Conservation (phyloP, 2,113 vertebrate genomes). For the Lophura nycthemera region DNA sequence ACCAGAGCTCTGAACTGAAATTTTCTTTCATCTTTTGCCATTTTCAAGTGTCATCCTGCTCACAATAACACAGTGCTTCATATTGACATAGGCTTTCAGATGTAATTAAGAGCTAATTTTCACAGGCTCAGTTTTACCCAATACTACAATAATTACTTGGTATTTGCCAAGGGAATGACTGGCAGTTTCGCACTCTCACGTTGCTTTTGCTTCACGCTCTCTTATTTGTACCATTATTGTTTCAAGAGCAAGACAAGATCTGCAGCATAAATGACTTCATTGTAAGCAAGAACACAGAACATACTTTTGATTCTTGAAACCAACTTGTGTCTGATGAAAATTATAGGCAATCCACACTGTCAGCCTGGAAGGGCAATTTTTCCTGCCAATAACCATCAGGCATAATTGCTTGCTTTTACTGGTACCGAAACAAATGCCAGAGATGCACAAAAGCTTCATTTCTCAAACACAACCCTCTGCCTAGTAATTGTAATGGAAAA, state of each 20-base stretch:
- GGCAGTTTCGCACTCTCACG: background rate
- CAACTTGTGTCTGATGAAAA: slow-evolving; percentile 39
- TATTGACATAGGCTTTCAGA: slow-evolving; percentile 69
- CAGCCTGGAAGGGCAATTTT: slow-evolving; percentile 30
- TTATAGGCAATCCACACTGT: slow-evolving; percentile 43
- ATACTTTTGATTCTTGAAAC: background rate
- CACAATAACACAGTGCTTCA: slow-evolving; percentile 55
- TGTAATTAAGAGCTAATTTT: slow-evolving; percentile 75
- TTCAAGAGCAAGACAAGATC: slow-evolving; percentile 45
- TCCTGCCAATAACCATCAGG: slow-evolving; percentile 25
- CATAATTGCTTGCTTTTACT: background rate
- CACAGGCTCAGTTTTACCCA: slow-evolving; percentile 35
- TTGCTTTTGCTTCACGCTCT: background rate
- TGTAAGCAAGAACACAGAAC: background rate
- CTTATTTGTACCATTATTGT: slow-evolving; percentile 7
- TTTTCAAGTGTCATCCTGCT: slow-evolving; percentile 69
- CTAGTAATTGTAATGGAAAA: background rate
- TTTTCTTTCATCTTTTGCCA: slow-evolving; percentile 79
- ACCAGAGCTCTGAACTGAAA: slow-evolving; percentile 60
- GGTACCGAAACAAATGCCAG: background rate
- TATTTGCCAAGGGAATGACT: slow-evolving; percentile 53
- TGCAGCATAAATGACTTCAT: slow-evolving; percentile 43
- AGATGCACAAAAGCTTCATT: background rate
- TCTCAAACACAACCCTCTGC: background rate
- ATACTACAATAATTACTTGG: slow-evolving; percentile 45